Conservation (phyloP, 2,888 invertebrate species). For the Sinopyrophorus schimmeli region DNA sequence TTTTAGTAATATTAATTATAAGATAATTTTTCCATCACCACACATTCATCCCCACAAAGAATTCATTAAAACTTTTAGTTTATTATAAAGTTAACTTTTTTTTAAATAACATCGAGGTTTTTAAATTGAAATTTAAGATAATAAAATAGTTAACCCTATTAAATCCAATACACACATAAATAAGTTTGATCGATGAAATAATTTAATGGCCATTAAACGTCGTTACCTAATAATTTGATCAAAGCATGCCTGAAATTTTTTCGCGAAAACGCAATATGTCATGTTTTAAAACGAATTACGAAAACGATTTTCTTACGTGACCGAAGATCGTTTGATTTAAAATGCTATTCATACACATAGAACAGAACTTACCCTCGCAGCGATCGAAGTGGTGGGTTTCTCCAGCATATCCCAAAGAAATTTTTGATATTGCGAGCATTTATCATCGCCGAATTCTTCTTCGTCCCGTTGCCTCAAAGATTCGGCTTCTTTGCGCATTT, state of each 20-base stretch:
- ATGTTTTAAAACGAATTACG: conserved; percentile 10
- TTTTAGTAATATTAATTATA: too few species aligned
- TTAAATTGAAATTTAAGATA: too few species aligned
- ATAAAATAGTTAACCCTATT: too few species aligned
- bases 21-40: too few species aligned
- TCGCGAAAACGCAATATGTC: conserved; percentile 14
- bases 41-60: too few species aligned
- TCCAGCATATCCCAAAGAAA: conserved; percentile 97
- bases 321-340: conserved; percentile 3
- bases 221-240: too few species aligned
- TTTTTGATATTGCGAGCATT: conserved; percentile 93
- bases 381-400: conserved; percentile 95
- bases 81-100: too few species aligned
- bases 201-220: conserved; percentile 6
- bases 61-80: too few species aligned
- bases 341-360: conserved; percentile 13
- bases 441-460: conserved; percentile 94
- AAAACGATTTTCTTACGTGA: conserved; percentile 7
- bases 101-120: too few species aligned
- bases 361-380: conserved; percentile 94
- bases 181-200: conserved; percentile 6
- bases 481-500: conserved; percentile 98
- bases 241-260: conserved; percentile 4
- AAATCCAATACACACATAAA: too few species aligned
- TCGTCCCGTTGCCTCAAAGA: conserved; percentile 90